Conservation (phyloP, 2,888 invertebrate species). For the Hirtodrosophila histrioides region DNA sequence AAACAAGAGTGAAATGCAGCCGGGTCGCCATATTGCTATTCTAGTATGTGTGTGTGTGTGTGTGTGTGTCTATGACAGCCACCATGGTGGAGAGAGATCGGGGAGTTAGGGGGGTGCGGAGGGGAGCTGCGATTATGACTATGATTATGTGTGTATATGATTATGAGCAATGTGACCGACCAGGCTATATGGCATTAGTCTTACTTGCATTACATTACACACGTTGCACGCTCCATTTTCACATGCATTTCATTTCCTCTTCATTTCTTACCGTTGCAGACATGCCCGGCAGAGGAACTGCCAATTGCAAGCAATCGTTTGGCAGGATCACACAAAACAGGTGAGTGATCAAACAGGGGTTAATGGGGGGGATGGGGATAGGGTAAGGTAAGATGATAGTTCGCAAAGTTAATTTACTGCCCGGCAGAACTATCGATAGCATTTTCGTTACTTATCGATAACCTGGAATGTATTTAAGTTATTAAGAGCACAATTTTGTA, state of each 20-base stretch:
- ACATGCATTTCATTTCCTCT: constrained; percentile 6
- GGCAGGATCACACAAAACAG: constrained; percentile 67
- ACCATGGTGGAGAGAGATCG: neutral
- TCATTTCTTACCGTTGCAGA: constrained; percentile 52
- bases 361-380: neutral
- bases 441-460: no score
- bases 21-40: constrained; percentile 46
- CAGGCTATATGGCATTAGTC: no score
- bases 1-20: constrained; percentile 75
- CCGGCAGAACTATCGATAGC: neutral
- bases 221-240: constrained; percentile 7
- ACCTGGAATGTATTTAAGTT: no score
- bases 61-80: neutral
- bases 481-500: no score
- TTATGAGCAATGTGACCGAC: no score
- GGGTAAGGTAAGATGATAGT: no score
- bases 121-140: constrained; percentile 26
- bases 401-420: constrained; percentile 6
- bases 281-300: constrained; percentile 69
- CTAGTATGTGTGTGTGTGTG: constrained; percentile 27
- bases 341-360: constrained; percentile 67
- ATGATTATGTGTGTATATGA: constrained; percentile 11
- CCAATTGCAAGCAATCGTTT: constrained; percentile 55
- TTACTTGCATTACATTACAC: neutral
- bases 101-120: no score